Percentiles rank a stretch among this genome's conserved stretches.
These are phyloP conservation scores for Macropodus opercularis DNA, from an alignment of 2,797 vertebrate species.

Conservation along the genomic window DNA sequence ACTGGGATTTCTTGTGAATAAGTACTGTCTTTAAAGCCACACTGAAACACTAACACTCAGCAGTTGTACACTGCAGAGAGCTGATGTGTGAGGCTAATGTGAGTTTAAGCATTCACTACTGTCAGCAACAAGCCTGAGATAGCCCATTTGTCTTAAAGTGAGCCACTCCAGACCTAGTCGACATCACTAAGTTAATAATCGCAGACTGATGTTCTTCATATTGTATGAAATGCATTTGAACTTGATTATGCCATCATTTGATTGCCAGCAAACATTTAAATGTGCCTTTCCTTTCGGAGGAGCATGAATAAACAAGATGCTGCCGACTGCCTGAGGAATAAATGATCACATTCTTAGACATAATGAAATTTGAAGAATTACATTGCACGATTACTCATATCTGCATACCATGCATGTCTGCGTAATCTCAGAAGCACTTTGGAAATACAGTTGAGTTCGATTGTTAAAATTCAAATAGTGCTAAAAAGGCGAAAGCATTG, in stretches of 20 bases:
- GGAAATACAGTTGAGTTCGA: slow-evolving; percentile 32
- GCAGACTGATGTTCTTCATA: slow-evolving; percentile 65
- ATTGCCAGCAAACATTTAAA: slow-evolving; percentile 51
- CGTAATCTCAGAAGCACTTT: slow-evolving; percentile 36
- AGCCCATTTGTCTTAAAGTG: slow-evolving; percentile 65
- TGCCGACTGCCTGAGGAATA: slow-evolving; percentile 40
- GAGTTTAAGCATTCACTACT: slow-evolving; percentile 61
- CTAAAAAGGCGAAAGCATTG: slow-evolving; percentile 16
- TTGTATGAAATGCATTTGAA: slow-evolving; percentile 55
- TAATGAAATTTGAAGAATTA: slow-evolving; percentile 45
- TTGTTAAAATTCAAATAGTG: slow-evolving; percentile 25
- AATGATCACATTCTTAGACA: slow-evolving; percentile 44
- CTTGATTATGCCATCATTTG: slow-evolving; percentile 54
- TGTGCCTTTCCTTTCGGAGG: slow-evolving; percentile 39
- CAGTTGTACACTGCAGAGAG: slow-evolving; percentile 41
- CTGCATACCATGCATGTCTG: slow-evolving; percentile 22
- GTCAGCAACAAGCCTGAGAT: slow-evolving; percentile 54
- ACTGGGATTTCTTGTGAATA: slow-evolving; percentile 35
- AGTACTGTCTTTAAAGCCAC: slow-evolving; percentile 39
- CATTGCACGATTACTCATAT: slow-evolving; percentile 32
- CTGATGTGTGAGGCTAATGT: slow-evolving; percentile 64
- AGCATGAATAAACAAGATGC: slow-evolving; percentile 53
- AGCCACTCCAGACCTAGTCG: slow-evolving; percentile 56
- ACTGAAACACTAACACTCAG: slow-evolving; percentile 54
- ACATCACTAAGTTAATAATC: slow-evolving; percentile 66